Evolutionary conservation across 2,888 invertebrate genomes (phyloP), one percentile per base, ranked within the genome.

Genomic region (Patella ulyssiponensis): DNA sequence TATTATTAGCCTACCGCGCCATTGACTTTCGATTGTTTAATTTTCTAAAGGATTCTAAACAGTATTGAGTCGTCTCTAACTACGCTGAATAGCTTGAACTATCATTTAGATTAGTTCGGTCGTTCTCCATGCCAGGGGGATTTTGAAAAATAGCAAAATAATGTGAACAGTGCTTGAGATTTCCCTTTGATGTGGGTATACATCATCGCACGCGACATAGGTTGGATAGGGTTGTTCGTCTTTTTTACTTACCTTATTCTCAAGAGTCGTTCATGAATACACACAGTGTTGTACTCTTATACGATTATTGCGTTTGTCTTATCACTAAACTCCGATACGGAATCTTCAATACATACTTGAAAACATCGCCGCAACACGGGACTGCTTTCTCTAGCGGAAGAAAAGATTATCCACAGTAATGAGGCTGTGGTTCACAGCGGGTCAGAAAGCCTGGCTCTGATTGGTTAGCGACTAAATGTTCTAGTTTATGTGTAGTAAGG

Each of bases 391-490:
- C 75, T 79, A 79, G 87, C 87, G 87, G 84, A 87, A 76, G 82
- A 84, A 83, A 84, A 83, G 83, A 80, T 82, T 83, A 79, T 79
- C 75, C 81, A 76, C 81, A 81, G 86, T 83, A 83, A 84, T 84
- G 80, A 85, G 83, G 82, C 82, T 80, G 82, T 82, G 81, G 87
- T 85, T 87, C 81, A 86, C 75, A 75, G 74, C 81, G 84, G 87
- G 87, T 87, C 87, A 86, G 80, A 77, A 81, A 78, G 82, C 82
- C 80, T 84, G 83, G 82, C 79, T 85, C 84, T 86, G 86, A 87
- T 87, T 87, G 87, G 87, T 82, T 83, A 86, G 83, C 80, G 80
- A 77, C 82, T 82, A 87, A 87, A 87, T 86, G 86, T 85, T 85
- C 85, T 83, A 84, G 84, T 85, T 87, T 85, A 86, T 87, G 85